Evolutionary conservation across 2,888 invertebrate genomes (phyloP).

Genomic region (Ophonus ardosiacus): DNA sequence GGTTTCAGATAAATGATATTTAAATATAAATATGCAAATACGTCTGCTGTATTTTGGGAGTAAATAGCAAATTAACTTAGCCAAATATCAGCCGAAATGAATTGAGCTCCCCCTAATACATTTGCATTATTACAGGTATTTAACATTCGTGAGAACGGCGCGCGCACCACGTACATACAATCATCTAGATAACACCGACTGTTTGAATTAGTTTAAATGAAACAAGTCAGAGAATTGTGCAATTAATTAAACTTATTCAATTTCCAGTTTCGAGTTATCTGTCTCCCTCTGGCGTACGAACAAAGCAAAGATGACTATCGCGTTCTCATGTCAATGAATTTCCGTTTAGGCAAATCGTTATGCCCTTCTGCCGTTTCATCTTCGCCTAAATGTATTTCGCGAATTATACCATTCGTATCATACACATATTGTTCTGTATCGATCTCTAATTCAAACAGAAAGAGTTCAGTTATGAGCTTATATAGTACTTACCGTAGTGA

Average conservation of each 20-base stretch:
- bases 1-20: background rate
- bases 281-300: slow-evolving; percentile 39
- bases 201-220: slow-evolving; percentile 52
- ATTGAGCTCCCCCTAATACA: slow-evolving; percentile 11
- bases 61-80: slow-evolving; percentile 20
- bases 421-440: background rate
- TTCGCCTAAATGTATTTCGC: slow-evolving; percentile 21
- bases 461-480: too few relatives aligned
- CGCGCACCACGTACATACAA: slow-evolving; percentile 14
- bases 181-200: slow-evolving; percentile 46
- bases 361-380: background rate
- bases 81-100: background rate
- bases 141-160: slow-evolving; percentile 28
- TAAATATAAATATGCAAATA: background rate
- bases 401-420: slow-evolving; percentile 12
- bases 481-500: too few relatives aligned
- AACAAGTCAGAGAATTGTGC: slow-evolving; percentile 48
- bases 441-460: background rate
- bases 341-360: slow-evolving; percentile 36
- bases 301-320: slow-evolving; percentile 18
- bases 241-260: slow-evolving; percentile 55
- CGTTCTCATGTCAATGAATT: slow-evolving; percentile 38
- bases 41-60: background rate
- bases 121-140: slow-evolving; percentile 30
- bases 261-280: slow-evolving; percentile 49